A percentile compares a stretch with the other conserved stretches of the same genome.
Conservation (phyloP, 2,888 invertebrate genomes). For the Schizotus pectinicornis region DNA sequence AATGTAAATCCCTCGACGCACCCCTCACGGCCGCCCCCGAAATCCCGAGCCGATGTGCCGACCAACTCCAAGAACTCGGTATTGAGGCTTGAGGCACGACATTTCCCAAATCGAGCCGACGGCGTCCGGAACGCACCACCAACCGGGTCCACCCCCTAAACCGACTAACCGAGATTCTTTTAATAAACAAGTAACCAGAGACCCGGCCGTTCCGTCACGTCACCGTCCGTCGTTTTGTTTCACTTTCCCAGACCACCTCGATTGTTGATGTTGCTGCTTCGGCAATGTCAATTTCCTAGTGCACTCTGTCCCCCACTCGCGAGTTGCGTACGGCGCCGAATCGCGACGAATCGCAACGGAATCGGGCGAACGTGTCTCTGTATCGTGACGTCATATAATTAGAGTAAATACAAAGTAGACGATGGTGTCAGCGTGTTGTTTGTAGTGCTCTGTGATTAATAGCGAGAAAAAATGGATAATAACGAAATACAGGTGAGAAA, state of each 20-base stretch:
- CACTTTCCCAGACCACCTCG: constrained; percentile 72
- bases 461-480: constrained; percentile 58
- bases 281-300: constrained; percentile 36
- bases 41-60: too few relatives aligned
- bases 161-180: too few relatives aligned
- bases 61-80: too few relatives aligned
- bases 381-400: constrained; percentile 73
- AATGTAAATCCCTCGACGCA: constrained; percentile 6
- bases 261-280: constrained; percentile 53
- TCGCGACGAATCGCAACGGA: constrained; percentile 47
- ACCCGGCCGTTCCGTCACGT: too few relatives aligned
- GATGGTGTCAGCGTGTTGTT: constrained; percentile 68
- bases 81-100: too few relatives aligned
- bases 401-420: constrained; percentile 75
- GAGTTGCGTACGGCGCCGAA: constrained; percentile 50
- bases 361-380: constrained; percentile 54
- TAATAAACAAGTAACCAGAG: constrained; percentile 60
- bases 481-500: constrained; percentile 57
- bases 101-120: too few relatives aligned
- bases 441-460: constrained; percentile 55
- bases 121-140: too few relatives aligned
- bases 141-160: too few relatives aligned
- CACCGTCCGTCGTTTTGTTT: too few relatives aligned
- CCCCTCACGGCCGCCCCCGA: too few relatives aligned
- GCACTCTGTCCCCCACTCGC: constrained; percentile 39